Conservation (phyloP, 2,888 invertebrate genomes). For the Drosophila limbata region DNA sequence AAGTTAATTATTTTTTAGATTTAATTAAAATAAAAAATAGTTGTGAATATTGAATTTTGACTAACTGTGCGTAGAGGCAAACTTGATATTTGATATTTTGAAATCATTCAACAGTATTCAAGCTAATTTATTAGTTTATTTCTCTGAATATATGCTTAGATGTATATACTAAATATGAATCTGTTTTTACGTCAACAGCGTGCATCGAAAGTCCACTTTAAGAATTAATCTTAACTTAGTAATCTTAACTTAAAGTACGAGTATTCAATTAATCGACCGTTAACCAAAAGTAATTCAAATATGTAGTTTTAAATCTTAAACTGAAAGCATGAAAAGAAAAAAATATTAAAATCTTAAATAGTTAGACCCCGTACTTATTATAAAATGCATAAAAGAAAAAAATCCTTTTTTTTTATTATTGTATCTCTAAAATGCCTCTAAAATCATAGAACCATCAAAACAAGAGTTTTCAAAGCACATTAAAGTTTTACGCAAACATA, state of each 20-base stretch:
- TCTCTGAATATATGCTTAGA: not conserved
- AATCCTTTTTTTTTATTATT: too few species aligned
- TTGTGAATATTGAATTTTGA: not conserved
- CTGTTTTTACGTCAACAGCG: conserved; percentile 3
- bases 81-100: conserved; percentile 11
- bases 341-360: too few species aligned
- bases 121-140: conserved; percentile 3
- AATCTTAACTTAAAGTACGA: too few species aligned
- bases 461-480: not conserved
- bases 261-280: too few species aligned
- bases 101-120: not conserved
- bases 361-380: too few species aligned
- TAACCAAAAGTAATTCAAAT: too few species aligned
- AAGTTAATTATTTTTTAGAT: not conserved
- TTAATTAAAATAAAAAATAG: too few species aligned
- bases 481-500: not conserved
- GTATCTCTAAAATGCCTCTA: too few species aligned
- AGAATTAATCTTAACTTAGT: not conserved
- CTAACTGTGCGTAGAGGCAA: not conserved
- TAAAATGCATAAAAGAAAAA: too few species aligned
- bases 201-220: not conserved
- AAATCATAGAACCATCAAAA: not conserved
- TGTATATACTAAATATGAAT: conserved; percentile 4
- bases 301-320: too few species aligned
- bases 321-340: too few species aligned